phyloP scores from a whole-genome alignment of 2,113 vertebrate genomes.

The Maccullochella peelii region DNA sequence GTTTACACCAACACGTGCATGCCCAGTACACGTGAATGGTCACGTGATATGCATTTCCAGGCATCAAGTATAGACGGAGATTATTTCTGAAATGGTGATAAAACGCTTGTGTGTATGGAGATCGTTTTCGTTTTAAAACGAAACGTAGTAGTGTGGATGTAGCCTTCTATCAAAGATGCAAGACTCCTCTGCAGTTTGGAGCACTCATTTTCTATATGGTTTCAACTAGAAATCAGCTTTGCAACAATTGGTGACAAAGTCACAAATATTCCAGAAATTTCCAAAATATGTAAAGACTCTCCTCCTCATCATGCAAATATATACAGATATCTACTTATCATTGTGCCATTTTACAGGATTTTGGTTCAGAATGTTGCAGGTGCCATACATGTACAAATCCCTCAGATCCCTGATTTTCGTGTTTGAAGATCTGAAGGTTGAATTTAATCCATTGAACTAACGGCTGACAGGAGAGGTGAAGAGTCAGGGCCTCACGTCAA shows the following conservation, averaged over 20 bases:
- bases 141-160: too few relatives aligned
- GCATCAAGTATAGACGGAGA: too few relatives aligned
- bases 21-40: too few relatives aligned
- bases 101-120: too few relatives aligned
- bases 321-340: background rate
- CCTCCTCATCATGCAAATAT: background rate
- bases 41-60: too few relatives aligned
- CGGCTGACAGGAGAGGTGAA: background rate
- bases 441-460: background rate
- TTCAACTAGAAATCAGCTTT: constrained; percentile 18
- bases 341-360: background rate
- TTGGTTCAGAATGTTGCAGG: background rate
- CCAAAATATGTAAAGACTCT: background rate
- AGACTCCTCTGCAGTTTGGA: constrained; percentile 23
- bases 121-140: too few relatives aligned
- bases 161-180: constrained; percentile 48
- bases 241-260: background rate
- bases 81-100: too few relatives aligned
- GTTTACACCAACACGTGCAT: too few relatives aligned
- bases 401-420: background rate
- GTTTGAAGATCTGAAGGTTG: background rate
- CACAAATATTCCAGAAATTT: constrained; percentile 2
- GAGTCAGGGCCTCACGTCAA: background rate
- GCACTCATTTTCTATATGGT: background rate
- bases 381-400: background rate